Conservation (phyloP, 92 coral and sea anemone species). For the Epizoanthus scotinus region DNA sequence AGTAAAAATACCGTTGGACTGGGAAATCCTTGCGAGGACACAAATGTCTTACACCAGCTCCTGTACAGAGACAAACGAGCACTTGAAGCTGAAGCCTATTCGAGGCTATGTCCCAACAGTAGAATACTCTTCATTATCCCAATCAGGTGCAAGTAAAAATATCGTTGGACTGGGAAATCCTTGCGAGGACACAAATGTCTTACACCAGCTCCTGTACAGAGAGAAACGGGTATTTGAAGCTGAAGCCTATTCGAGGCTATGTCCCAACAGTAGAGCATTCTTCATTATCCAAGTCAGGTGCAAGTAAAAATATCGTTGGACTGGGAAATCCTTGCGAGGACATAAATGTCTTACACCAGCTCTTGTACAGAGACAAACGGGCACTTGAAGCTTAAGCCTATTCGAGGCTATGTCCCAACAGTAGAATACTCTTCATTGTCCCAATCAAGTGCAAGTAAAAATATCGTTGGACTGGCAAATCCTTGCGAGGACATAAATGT, state of each 20-base stretch:
- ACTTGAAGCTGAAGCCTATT: neutral
- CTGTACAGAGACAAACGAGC: neutral
- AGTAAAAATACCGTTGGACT: constrained; percentile 46
- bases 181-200: too few relatives aligned
- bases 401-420: too few relatives aligned
- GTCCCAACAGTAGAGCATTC: neutral
- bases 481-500: too few relatives aligned
- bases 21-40: too few relatives aligned
- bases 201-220: neutral
- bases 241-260: neutral
- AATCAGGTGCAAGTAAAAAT: constrained; percentile 74
- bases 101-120: neutral
- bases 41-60: neutral
- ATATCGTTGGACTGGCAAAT: too few relatives aligned
- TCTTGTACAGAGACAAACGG: too few relatives aligned
- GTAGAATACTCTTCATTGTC: too few relatives aligned
- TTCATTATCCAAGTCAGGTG: constrained; percentile 56
- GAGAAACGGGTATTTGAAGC: neutral
- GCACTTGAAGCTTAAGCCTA: too few relatives aligned
- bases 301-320: constrained; percentile 59
- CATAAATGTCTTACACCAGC: too few relatives aligned
- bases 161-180: too few relatives aligned
- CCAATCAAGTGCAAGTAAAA: too few relatives aligned
- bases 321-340: too few relatives aligned
- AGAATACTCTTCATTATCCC: constrained; percentile 10